These are phyloP conservation scores for Mustela erminea DNA, from an alignment of 2,797 vertebrate species.

Conservation along the genomic window DNA sequence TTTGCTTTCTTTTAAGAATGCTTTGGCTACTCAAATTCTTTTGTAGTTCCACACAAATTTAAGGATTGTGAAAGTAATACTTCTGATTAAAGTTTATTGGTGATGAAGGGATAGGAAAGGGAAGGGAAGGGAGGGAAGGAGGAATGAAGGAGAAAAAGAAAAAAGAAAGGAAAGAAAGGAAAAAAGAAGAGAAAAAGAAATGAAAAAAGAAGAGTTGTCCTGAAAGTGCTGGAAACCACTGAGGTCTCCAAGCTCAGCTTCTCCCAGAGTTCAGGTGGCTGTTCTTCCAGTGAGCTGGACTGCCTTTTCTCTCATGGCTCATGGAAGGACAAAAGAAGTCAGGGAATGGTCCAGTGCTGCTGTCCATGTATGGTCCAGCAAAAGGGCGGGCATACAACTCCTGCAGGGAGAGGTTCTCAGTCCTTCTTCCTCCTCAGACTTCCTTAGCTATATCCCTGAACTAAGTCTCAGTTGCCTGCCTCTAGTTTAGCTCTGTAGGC, in stretches of 20 bases:
- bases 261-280: too few relatives aligned
- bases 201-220: too few relatives aligned
- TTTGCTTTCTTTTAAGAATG: neutral
- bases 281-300: neutral
- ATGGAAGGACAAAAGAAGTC: neutral
- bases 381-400: neutral
- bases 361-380: fast-evolving
- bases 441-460: neutral
- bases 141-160: neutral
- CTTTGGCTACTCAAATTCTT: neutral
- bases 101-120: neutral
- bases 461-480: neutral
- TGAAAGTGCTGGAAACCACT: neutral
- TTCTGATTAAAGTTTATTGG: neutral
- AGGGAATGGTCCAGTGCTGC: neutral
- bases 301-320: neutral
- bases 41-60: neutral
- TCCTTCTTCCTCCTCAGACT: neutral
- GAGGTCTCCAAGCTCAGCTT: neutral
- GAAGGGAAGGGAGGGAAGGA: neutral
- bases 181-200: neutral
- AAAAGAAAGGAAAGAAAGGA: neutral
- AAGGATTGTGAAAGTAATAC: neutral
- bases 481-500: neutral
- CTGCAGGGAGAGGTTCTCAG: neutral